Percentiles rank a stretch among this genome's conserved stretches.
Evolutionary conservation across 2,888 invertebrate genomes (phyloP).

Genomic region (Euplexia lucipara): DNA sequence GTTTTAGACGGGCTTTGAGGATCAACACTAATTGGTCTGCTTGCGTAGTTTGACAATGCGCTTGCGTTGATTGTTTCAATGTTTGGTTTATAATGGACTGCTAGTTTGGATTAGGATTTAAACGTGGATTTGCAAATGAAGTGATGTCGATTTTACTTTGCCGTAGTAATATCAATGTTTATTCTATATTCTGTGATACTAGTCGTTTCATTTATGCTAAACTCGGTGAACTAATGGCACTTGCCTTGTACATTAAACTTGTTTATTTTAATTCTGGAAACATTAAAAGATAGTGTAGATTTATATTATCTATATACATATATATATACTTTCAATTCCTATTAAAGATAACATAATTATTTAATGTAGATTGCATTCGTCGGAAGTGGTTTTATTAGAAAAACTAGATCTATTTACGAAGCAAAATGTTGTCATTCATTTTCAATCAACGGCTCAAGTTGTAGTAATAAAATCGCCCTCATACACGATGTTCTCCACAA

Average conservation of each 20-base stretch:
- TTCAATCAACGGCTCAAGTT: not conserved
- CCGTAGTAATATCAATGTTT: slow-evolving; percentile 50
- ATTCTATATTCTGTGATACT: slow-evolving; percentile 41
- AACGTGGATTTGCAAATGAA: slow-evolving; percentile 53
- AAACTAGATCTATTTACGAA: slow-evolving; percentile 28
- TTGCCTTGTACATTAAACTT: slow-evolving; percentile 36
- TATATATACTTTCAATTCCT: slow-evolving; percentile 45
- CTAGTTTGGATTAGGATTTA: slow-evolving; percentile 54
- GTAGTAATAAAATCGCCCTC: not conserved
- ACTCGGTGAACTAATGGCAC: slow-evolving; percentile 39
- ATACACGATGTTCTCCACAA: not conserved
- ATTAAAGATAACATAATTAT: slow-evolving; percentile 45
- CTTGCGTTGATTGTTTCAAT: slow-evolving; percentile 52
- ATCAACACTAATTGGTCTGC: slow-evolving; percentile 57
- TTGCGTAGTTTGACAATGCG: slow-evolving; percentile 61
- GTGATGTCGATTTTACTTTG: slow-evolving; percentile 44
- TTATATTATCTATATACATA: slow-evolving; percentile 50
- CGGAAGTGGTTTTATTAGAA: slow-evolving; percentile 12
- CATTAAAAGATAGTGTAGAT: slow-evolving; percentile 56
- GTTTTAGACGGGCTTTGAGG: slow-evolving; percentile 49
- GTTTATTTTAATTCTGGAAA: slow-evolving; percentile 54
- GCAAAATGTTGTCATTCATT: not conserved
- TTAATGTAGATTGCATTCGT: slow-evolving; percentile 25
- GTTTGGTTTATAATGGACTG: slow-evolving; percentile 59
- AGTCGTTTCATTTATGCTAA: slow-evolving; percentile 50